Conservation (phyloP, 2,888 invertebrate genomes). For the Caenorhabditis virilis region DNA sequence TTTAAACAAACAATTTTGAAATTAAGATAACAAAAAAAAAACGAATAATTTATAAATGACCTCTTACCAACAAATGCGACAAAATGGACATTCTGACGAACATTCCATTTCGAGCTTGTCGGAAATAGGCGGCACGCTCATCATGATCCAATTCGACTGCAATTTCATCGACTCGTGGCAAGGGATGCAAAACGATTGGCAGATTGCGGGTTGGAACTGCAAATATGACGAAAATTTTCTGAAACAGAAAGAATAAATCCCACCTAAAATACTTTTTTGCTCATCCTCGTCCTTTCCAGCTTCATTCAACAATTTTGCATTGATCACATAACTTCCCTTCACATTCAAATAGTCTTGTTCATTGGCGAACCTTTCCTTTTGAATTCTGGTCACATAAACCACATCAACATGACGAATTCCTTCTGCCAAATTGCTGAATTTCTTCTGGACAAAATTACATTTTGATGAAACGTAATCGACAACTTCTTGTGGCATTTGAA, state of each 20-base stretch:
- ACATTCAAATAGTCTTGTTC: slow-evolving; percentile 30
- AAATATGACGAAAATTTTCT: neutral
- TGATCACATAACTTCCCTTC: slow-evolving; percentile 83
- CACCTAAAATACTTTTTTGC: slow-evolving; percentile 17
- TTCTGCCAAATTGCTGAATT: slow-evolving; percentile 76
- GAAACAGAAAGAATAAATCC: neutral
- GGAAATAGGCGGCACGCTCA: slow-evolving; percentile 94
- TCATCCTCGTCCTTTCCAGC: slow-evolving; percentile 33
- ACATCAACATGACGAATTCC: slow-evolving; percentile 92
- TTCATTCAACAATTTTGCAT: slow-evolving; percentile 90
- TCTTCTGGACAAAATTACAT: slow-evolving; percentile 74
- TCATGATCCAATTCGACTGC: slow-evolving; percentile 92
- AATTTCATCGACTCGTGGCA: slow-evolving; percentile 92
- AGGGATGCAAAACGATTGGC: slow-evolving; percentile 82
- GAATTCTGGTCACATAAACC: slow-evolving; percentile 96
- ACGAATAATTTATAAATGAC: slow-evolving; percentile 12
- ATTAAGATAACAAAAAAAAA: slow-evolving; percentile 3
- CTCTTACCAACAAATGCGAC: slow-evolving; percentile 81
- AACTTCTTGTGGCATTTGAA: slow-evolving; percentile 90
- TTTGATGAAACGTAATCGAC: slow-evolving; percentile 80
- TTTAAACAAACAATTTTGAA: slow-evolving; percentile 6
- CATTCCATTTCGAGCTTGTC: slow-evolving; percentile 96
- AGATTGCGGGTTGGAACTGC: slow-evolving; percentile 38
- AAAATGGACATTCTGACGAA: slow-evolving; percentile 96
- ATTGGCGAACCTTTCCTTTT: slow-evolving; percentile 74